Base-by-base conservation (phyloP, 1,140 invertebrate species). In the Galleria mellonella region DNA sequence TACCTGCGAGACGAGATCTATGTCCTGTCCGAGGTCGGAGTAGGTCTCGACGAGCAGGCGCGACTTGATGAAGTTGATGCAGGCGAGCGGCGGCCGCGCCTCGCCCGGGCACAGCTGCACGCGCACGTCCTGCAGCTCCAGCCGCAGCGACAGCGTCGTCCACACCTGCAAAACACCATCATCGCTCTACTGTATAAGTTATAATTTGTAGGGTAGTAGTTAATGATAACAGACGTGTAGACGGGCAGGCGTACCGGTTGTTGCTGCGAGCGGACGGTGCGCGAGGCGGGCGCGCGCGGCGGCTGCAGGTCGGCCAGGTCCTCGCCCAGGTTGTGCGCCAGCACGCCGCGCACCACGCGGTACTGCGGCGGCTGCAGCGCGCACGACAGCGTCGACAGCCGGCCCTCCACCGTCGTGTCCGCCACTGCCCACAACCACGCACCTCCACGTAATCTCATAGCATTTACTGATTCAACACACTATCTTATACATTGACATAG, bases 291-390 rank as follows among this genome's bases (percentile, higher is more conserved):
- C 44, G 63, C 45, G 27, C 7, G 44, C 11, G 72, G 70, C 10
- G 59, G 51, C 42, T 84, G 85, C 52, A 91, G 83, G 58, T 95
- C 93, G 47, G 94, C 93, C 9, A 97, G 84, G 49, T 91, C 90
- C 79, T 99, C 97, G 9, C 96, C 97, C 32, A 99, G 91, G 87
- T 99, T 99, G 72, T 96, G 94, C 0, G 92, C 90, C 0, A 99
- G 84, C 12, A 99, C 87, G 13, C 96, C 97, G 37, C 94, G 90
- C 11, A 99, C 91, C 7, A 98, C 76, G 76, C 93, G 92, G 75
- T 98, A 99, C 72, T 98, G 96, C 9, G 90, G 87, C 11, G 93
- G 88, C 84, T 97, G 93, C 12, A 99, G 69, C n/a, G 91, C 89
- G 45, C 92, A 92, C 67, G 95, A 91, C 51, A 98, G 90, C 15